These are phyloP conservation scores for Colinus virginianus DNA, from an alignment of 2,113 vertebrate genomes.

Conservation along the genomic window DNA sequence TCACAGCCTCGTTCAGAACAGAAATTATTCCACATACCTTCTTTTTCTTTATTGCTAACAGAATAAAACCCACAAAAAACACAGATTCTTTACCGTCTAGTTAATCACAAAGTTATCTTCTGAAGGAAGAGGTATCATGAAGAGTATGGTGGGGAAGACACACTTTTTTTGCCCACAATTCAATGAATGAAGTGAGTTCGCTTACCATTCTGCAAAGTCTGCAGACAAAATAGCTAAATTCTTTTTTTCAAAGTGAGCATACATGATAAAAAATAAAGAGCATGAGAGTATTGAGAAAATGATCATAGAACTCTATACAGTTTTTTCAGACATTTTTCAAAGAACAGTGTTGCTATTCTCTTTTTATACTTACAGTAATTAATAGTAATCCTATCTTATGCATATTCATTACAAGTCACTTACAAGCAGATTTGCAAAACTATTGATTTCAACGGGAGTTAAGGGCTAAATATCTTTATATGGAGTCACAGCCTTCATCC, in stretches of 20 bases:
- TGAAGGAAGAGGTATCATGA: not conserved
- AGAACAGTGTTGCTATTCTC: not conserved
- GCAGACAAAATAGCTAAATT: not conserved
- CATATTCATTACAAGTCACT: slow-evolving; percentile 4
- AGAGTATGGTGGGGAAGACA: not conserved
- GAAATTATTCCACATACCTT: not conserved
- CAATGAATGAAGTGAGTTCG: not conserved
- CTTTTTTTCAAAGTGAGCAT: not conserved
- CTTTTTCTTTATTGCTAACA: not conserved
- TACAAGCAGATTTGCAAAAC: not conserved
- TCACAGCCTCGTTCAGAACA: not conserved
- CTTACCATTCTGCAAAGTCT: not conserved
- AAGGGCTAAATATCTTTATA: slow-evolving; percentile 25
- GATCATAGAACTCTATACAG: not conserved
- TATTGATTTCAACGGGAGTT: slow-evolving; percentile 50
- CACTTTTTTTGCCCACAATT: not conserved
- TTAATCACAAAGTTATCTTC: not conserved
- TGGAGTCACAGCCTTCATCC: not conserved
- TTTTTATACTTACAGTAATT: slow-evolving; percentile 19
- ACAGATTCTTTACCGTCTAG: not conserved
- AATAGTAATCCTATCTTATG: slow-evolving; percentile 34
- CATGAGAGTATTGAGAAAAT: not conserved
- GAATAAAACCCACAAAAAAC: not conserved
- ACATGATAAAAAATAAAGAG: not conserved
- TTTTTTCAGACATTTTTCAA: not conserved